These are phyloP conservation scores for Neosalanx taihuensis DNA, from an alignment of 2,797 vertebrate genomes.

Conservation along the genomic window DNA sequence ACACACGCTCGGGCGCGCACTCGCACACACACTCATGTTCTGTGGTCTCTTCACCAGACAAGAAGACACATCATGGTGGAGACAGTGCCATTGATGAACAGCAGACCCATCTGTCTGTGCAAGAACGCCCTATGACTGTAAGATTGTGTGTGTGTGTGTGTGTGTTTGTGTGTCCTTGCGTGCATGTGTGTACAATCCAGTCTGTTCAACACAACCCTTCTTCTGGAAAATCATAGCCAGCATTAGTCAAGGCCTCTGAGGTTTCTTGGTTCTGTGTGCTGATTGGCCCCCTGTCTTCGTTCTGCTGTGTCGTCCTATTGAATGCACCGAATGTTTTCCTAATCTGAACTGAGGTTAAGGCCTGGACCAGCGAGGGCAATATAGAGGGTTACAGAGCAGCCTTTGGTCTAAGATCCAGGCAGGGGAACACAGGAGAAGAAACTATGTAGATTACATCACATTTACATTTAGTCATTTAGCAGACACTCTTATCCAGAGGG, in stretches of 20 bases:
- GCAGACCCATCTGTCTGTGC: constrained; percentile 7
- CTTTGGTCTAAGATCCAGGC: constrained; percentile 22
- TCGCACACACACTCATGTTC: background rate
- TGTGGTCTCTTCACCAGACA: constrained; percentile 41
- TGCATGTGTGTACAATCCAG: background rate
- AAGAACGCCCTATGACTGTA: constrained; percentile 31
- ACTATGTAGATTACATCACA: background rate
- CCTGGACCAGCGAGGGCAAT: background rate
- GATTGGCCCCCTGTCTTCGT: background rate
- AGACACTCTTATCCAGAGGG: too few relatives aligned
- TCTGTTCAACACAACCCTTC: background rate
- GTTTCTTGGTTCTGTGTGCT: background rate
- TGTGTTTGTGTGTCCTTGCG: background rate
- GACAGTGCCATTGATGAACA: constrained; percentile 11
- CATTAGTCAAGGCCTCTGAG: background rate
- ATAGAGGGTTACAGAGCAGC: background rate
- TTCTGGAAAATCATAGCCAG: background rate
- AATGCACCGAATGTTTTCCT: background rate
- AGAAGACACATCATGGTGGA: constrained; percentile 24
- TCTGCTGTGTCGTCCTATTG: background rate
- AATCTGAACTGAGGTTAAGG: background rate
- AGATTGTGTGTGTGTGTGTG: constrained; percentile 20
- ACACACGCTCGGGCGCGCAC: constrained; percentile 7
- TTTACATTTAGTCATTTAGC: too few relatives aligned
- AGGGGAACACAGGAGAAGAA: background rate